Evolutionary conservation across 1,140 invertebrate species (phyloP).

Genomic region (Brachionus sp.): DNA sequence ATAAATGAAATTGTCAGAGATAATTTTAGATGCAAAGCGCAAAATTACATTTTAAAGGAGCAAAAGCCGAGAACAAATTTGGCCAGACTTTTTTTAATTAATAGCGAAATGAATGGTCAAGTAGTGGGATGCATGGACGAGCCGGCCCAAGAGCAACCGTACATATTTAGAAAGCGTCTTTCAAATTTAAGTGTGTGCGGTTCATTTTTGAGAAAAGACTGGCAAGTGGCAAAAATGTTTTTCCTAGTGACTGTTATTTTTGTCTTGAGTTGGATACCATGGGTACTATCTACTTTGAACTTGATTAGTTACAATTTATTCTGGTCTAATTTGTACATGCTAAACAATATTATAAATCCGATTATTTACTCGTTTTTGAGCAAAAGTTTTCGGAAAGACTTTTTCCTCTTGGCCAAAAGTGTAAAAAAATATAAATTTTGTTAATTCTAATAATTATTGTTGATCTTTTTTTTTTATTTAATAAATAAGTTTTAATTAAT

Average conservation of each 20-base stretch:
- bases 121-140: background rate
- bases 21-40: background rate
- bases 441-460: background rate
- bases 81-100: background rate
- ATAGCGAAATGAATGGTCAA: background rate
- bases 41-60: background rate
- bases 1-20: background rate
- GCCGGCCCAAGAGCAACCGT: background rate
- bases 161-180: background rate
- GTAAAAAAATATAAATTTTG: background rate
- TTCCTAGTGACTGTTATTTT: constrained; percentile 29
- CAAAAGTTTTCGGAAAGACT: constrained; percentile 35
- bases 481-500: too few relatives aligned
- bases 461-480: background rate
- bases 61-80: background rate
- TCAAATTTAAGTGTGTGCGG: constrained; percentile 14
- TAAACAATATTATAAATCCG: constrained; percentile 43
- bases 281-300: background rate
- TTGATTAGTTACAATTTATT: background rate
- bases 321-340: background rate
- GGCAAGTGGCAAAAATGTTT: constrained; percentile 36
- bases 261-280: constrained; percentile 31
- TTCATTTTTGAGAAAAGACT: constrained; percentile 28
- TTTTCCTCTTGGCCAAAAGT: background rate
- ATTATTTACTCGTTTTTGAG: constrained; percentile 43